Base-by-base conservation (phyloP, 2,113 vertebrate genomes). In the Phoenicopterus ruber region DNA sequence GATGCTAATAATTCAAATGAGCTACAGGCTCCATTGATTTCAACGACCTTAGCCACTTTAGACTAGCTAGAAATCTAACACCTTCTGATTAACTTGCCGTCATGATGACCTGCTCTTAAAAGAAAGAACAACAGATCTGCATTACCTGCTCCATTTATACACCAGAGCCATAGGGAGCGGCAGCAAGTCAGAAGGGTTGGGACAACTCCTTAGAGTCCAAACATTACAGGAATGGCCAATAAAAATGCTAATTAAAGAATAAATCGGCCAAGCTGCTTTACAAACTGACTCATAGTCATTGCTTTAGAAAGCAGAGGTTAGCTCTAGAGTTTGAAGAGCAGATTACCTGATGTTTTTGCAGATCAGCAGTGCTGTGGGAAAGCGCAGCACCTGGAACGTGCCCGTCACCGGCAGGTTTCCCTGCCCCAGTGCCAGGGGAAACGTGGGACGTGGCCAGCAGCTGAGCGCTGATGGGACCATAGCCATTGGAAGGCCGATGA, bases 341-440 rank as follows among this genome's bases (percentile, higher is more conserved):
- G 24, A 21, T 80, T 98, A 98, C 98, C 98, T 98, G 97, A 20
- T 91, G 86, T 46, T 97, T 98, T 50, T 97, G 97, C 15, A 10
- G 97, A 86, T 93, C 90, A 54, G 65, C 16, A 70, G 84, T 9
- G 16, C 65, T 86, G 47, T 79, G 88, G 49, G 77, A 69, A 90
- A 82, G 74, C 1, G 21, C 87, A 62, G 73, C 61, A 62, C 73
- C 31, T 54, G 94, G 49, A 62, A 87, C 9, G 6, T 96, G 89
- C 21, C 88, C 62, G 36, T 95, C 55, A 0, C 72, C 54, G 12
- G 63, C 70, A 55, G 88, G 42, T 62, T 88, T 83, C 71, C 97
- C 97, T 59, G 94, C 63, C 7, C 80, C 93, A 0, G 17, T 76
- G 26, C 90, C 96, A 19, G 96, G 31, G 55, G 95, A 93, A 82